Evolutionary conservation across 2,888 invertebrate species (phyloP), one percentile per base, ranked within the genome.

Genomic region (Drosophila subquinaria): DNA sequence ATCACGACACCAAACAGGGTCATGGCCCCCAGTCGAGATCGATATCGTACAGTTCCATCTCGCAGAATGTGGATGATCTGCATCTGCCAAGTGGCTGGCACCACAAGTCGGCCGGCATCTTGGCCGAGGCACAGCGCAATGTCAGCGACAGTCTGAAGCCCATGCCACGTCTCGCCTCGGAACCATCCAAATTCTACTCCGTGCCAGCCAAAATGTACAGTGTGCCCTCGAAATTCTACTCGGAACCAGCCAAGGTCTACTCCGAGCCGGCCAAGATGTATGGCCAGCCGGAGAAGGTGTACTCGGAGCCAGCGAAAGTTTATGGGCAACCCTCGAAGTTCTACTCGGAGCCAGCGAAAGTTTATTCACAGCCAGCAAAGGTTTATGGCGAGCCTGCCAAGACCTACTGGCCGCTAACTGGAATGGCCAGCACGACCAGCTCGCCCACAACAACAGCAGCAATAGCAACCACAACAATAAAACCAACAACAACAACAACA

Each of bases 281-380:
- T 78, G 91, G 93, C 0, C 93, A 94, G 77, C 94, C 94, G 0
- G 93, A 93, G 13, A 93, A 94, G 62, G 90, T 94, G 0, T 94
- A 94, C 76, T 93, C 93, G 1, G 93, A 93, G 62, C 94, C 94
- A 0, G 92, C 94, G 2, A 94, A 93, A 77, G 89, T 94, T 0
- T 94, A 94, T 81, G 94, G 94, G 17, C 94, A 95, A 83, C 95
- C 95, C 0, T 94, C 94, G 3, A 94, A 94, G 79, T 93, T 94
- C 63, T 95, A 95, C 76, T 94, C 94, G 17, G 94, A 94, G 86
- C 95, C 95, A 0, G 94, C 95, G 1, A 94, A 94, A 78, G 91
- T 94, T 1, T 94, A 94, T 77, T 91, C 93, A 1, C 94, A 94
- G 84, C 95, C 95, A 0, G 94, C 95, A 0, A 94, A 94, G 79